Base-by-base conservation (phyloP, 2,797 vertebrate species). In the Craterocephalus amniculus region DNA sequence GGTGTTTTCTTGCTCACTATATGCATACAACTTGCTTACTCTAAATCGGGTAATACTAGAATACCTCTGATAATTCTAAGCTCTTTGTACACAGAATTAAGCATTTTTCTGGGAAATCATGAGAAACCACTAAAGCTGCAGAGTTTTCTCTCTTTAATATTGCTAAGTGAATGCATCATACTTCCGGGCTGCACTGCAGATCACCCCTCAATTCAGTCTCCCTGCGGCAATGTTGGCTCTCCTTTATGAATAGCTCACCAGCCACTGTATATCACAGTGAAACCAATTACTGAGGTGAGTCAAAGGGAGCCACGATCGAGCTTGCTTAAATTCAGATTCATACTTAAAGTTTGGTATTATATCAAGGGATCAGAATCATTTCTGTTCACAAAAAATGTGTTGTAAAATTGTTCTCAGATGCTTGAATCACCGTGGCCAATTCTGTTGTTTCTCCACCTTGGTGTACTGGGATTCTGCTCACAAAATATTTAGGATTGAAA, bases 261-360 rank as follows among this genome's bases (percentile, higher is more conserved):
- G 85, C 72, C 71, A 65, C 77, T 80, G 86, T 78, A 84, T 78
- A 90, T 90, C 83, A 84, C 78, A 83, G 78, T 69, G 74, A 89
- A 90, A 88, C 83, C 87, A 89, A 89, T 89, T 91, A 87, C 79
- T 71, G 82, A 80, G 81, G 81, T 85, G 79, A 91, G 80, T 88
- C 79, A 85, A 83, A 85, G 70, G 66, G 74, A 83, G 82, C 74
- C 43, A 40, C 71, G 80, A 82, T 71, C 70, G 43, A 83, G 70
- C 71, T 59, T 2, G 48, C 65, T 54, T 73, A 54, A 75, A 83
- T 84, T 87, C 52, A 77, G 65, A 87, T 80, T 60, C 70, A 73
- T 72, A 70, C 67, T 69, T 58, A 63, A 40, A 63, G 68, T 63
- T 74, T 60, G 67, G 16, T 57, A 49, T 75, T 73, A 5, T 55